phyloP scores from a whole-genome alignment of 2,888 invertebrate genomes.

The Cerastoderma edule region DNA sequence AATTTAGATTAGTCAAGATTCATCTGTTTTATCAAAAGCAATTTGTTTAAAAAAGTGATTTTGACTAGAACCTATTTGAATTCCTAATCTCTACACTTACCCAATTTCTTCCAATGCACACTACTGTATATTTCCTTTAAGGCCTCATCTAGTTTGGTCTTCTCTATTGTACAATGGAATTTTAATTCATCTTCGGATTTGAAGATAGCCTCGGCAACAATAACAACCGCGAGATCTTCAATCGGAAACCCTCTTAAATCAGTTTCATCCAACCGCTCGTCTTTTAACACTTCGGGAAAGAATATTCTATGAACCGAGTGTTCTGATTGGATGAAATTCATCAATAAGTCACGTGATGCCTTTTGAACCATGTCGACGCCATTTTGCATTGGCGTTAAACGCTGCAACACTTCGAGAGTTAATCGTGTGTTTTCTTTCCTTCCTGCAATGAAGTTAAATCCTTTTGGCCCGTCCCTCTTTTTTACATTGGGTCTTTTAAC shows the following conservation, averaged over 20 bases:
- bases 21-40: neutral
- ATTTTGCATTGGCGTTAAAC: slow-evolving; percentile 72
- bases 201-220: slow-evolving; percentile 75
- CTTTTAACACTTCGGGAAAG: slow-evolving; percentile 72
- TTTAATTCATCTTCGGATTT: slow-evolving; percentile 73
- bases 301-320: slow-evolving; percentile 74
- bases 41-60: neutral
- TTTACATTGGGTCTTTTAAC: slow-evolving; percentile 45
- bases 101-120: slow-evolving; percentile 81
- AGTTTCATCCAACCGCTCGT: slow-evolving; percentile 57
- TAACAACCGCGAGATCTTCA: slow-evolving; percentile 71
- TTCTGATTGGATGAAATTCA: slow-evolving; percentile 74
- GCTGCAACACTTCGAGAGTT: slow-evolving; percentile 72
- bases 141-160: slow-evolving; percentile 65
- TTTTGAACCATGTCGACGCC: slow-evolving; percentile 74
- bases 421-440: slow-evolving; percentile 36
- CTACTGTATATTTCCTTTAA: slow-evolving; percentile 75
- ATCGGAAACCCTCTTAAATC: slow-evolving; percentile 75
- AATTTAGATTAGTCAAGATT: too few relatives aligned
- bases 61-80: too few relatives aligned
- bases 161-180: slow-evolving; percentile 75
- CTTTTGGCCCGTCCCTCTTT: slow-evolving; percentile 30
- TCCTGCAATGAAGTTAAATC: slow-evolving; percentile 24
- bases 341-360: slow-evolving; percentile 75
- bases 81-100: slow-evolving; percentile 58